Evolutionary conservation across 2,113 vertebrate species (phyloP).

Genomic region (Solenodon paradoxus): DNA sequence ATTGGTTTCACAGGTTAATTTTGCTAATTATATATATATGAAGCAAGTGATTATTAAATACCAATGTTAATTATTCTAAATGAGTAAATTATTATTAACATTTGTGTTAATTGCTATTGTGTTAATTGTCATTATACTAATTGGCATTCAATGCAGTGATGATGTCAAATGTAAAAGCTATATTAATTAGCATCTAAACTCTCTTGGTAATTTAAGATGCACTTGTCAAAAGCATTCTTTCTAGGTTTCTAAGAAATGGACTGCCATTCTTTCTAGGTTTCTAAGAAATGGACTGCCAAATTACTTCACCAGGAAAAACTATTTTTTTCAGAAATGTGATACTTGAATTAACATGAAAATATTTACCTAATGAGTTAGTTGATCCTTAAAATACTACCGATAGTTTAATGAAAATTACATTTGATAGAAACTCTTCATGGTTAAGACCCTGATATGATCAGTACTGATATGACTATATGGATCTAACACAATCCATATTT

Average conservation of each 20-base stretch:
- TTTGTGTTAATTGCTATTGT: slow-evolving; percentile 25
- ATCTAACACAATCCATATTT: neutral
- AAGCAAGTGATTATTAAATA: neutral
- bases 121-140: slow-evolving; percentile 34
- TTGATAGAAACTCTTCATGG: neutral
- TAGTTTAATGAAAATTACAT: neutral
- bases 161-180: slow-evolving; percentile 2
- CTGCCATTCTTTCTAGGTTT: neutral
- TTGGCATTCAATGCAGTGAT: slow-evolving; percentile 8
- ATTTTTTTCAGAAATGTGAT: neutral
- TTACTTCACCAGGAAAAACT: neutral
- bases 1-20: neutral
- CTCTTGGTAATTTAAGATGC: neutral
- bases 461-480: neutral
- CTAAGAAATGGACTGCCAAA: neutral
- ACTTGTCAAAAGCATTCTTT: neutral
- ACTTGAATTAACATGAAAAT: neutral
- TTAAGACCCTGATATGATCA: neutral
- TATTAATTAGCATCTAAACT: slow-evolving; percentile 47
- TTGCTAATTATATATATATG: neutral
- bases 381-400: neutral
- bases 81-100: neutral
- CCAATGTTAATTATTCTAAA: slow-evolving; percentile 21
- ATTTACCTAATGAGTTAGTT: neutral
- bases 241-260: neutral